Percentiles rank a stretch among this genome's conserved stretches.
Conservation (phyloP, 2,888 invertebrate species). For the Eulithis prunata region DNA sequence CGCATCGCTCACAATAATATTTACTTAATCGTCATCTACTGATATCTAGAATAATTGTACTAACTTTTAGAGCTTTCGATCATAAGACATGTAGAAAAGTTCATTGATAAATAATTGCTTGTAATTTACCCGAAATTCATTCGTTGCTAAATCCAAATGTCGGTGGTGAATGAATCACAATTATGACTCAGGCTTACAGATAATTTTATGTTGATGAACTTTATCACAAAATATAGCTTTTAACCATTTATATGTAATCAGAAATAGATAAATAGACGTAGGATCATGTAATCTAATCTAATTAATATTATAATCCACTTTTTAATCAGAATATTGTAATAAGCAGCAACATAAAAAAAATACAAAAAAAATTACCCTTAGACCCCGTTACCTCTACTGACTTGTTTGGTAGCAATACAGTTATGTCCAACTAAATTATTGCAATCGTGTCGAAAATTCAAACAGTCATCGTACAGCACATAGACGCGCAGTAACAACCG, state of each 20-base stretch:
- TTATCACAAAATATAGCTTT: conserved; percentile 1
- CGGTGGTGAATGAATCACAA: neutral
- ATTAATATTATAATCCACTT: conserved; percentile 1
- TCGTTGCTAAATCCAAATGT: too few relatives aligned
- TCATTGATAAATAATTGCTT: conserved; percentile 1
- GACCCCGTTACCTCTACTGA: neutral
- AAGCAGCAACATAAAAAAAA: neutral
- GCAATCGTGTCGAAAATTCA: too few relatives aligned
- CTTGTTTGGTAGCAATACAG: neutral
- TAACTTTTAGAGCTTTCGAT: conserved; percentile 28
- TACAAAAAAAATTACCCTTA: conserved; percentile 1
- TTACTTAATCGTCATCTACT: neutral
- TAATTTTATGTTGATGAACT: conserved; percentile 12
- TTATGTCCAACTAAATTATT: neutral
- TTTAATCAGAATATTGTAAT: neutral
- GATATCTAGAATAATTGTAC: neutral
- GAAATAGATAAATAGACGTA: neutral
- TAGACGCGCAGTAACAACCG: too few relatives aligned
- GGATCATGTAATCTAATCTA: neutral
- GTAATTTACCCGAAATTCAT: neutral
- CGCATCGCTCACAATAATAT: neutral
- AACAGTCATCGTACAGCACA: too few relatives aligned
- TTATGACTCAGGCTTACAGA: neutral
- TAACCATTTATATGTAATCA: conserved; percentile 4
- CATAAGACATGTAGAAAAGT: conserved; percentile 10